Percentiles rank a stretch among this genome's conserved stretches.
phyloP scores from a whole-genome alignment of 2,888 invertebrate species.

The Saturnia pavonia region DNA sequence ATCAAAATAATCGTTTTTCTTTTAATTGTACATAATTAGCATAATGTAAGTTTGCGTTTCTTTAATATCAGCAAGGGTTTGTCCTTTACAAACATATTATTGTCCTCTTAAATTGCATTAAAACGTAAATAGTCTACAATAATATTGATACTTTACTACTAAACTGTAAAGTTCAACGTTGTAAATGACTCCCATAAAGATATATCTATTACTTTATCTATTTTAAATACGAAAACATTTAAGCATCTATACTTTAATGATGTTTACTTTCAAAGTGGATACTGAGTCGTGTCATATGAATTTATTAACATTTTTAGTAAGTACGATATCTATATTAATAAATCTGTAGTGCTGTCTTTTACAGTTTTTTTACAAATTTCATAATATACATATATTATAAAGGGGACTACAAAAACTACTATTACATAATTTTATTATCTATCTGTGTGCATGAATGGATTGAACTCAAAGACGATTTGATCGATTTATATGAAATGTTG shows the following conservation, averaged over 20 bases:
- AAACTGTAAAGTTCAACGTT: not conserved
- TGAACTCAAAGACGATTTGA: no score
- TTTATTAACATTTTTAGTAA: not conserved
- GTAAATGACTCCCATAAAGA: not conserved
- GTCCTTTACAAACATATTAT: conserved; percentile 14
- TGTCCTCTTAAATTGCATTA: conserved; percentile 16
- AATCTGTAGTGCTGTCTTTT: no score
- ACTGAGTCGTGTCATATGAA: not conserved
- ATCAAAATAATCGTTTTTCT: conserved; percentile 40
- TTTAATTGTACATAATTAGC: conserved; percentile 75
- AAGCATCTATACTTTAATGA: not conserved
- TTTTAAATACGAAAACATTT: not conserved
- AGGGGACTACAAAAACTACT: no score
- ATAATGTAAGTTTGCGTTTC: conserved; percentile 68
- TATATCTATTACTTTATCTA: conserved; percentile 3
- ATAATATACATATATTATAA: no score
- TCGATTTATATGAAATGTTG: no score
- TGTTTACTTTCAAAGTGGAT: not conserved
- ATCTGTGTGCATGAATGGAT: no score
- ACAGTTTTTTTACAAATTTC: no score
- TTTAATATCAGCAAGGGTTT: conserved; percentile 56
- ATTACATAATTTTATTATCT: no score
- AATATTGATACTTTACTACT: not conserved
- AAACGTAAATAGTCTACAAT: conserved; percentile 9
- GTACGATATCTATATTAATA: not conserved